Evolutionary conservation across 2,113 vertebrate species (phyloP).

Genomic region (Notarius lentiginosus): DNA sequence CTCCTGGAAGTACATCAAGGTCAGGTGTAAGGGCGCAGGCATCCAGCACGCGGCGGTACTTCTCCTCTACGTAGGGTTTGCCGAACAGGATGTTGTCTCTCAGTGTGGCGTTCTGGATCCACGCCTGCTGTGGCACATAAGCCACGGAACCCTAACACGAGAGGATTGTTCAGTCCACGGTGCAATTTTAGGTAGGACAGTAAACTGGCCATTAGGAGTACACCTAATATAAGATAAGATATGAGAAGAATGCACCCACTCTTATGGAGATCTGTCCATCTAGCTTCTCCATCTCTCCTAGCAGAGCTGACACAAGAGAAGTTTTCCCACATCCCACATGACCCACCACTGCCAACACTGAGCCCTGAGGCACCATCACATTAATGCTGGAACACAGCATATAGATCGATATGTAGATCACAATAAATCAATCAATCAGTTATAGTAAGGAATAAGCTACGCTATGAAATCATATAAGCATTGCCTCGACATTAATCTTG

Average conservation of each 20-base stretch:
- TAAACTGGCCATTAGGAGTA: not conserved
- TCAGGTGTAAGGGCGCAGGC: conserved; percentile 88
- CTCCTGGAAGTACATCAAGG: conserved; percentile 87
- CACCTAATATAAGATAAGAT: not conserved
- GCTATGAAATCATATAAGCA: not conserved
- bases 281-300: conserved; percentile 94
- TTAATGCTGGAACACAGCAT: conserved; percentile 77
- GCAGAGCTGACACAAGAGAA: conserved; percentile 87
- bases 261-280: conserved; percentile 84
- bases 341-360: conserved; percentile 90
- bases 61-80: conserved; percentile 74
- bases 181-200: not conserved
- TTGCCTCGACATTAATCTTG: no score
- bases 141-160: conserved; percentile 87
- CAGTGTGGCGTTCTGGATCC: no score
- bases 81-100: conserved; percentile 92
- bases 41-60: conserved; percentile 82
- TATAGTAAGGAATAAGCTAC: not conserved
- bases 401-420: not conserved
- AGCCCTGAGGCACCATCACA: conserved; percentile 83
- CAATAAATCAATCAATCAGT: no score
- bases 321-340: conserved; percentile 96
- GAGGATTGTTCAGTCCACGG: conserved; percentile 1
- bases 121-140: conserved; percentile 75
- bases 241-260: conserved; percentile 67